Evolutionary conservation across 2,888 invertebrate species (phyloP).

Genomic region (Tiliacea aurago): DNA sequence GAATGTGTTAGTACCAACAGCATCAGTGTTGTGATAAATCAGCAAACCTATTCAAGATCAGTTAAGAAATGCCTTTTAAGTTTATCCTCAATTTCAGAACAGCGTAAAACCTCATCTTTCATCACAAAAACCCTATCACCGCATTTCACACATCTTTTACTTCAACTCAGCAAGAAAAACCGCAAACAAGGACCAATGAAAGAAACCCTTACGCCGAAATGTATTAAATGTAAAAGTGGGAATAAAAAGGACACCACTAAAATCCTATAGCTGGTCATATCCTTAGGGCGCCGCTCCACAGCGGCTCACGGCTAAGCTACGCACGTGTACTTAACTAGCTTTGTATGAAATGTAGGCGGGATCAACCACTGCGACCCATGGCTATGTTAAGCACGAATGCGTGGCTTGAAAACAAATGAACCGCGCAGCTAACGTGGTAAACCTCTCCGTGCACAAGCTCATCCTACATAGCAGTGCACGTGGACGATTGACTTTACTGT

Average conservation of each 20-base stretch:
- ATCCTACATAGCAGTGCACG: constrained; percentile 14
- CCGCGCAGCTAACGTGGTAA: no score
- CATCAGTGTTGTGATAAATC: no score
- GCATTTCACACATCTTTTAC: neutral
- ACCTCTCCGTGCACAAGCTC: neutral
- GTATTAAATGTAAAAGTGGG: constrained; percentile 42
- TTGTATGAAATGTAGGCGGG: neutral
- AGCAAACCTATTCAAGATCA: neutral
- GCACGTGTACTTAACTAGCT: neutral
- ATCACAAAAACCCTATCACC: neutral
- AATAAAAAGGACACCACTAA: constrained; percentile 65
- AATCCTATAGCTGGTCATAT: constrained; percentile 60
- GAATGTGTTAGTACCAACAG: no score
- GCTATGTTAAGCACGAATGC: neutral
- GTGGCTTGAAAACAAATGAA: neutral
- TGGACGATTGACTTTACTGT: constrained; percentile 37
- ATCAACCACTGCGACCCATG: neutral
- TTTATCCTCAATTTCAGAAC: neutral
- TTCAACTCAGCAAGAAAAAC: constrained; percentile 38
- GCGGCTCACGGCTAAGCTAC: neutral
- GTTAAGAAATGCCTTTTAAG: neutral
- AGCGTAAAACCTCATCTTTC: no score
- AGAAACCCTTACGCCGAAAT: constrained; percentile 46
- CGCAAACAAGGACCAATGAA: constrained; percentile 40
- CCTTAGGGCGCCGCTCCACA: constrained; percentile 18